These are phyloP conservation scores for Hydractinia symbiolongicarpus DNA, from an alignment of 30 jellyfish, hydroid and myxozoan species.

Conservation along the genomic window DNA sequence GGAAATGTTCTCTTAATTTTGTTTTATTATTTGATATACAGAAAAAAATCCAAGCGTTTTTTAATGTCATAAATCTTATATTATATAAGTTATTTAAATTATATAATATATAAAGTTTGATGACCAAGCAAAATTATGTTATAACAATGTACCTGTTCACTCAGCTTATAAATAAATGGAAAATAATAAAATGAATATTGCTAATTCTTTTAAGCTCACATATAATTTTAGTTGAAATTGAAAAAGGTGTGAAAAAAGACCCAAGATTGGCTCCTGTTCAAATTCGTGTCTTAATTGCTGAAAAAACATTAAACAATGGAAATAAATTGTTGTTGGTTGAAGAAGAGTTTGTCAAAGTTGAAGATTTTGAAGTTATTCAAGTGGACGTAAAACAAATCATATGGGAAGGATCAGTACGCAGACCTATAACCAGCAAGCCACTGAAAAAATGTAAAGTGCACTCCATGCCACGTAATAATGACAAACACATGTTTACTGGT, in stretches of 20 bases:
- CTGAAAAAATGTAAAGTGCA: neutral
- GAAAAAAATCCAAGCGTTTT: no score
- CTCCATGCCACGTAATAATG: neutral
- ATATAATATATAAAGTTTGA: no score
- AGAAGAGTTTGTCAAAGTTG: constrained; percentile 16
- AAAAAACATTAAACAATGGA: neutral
- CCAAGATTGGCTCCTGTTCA: constrained; percentile 29
- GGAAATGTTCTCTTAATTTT: no score
- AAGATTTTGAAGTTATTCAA: constrained; percentile 1
- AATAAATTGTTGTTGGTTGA: constrained; percentile 7
- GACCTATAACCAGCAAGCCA: constrained; percentile 5
- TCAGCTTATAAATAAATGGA: no score
- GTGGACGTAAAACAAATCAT: neutral
- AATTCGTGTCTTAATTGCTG: constrained; percentile 20
- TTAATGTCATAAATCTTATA: no score
- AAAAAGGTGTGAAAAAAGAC: constrained; percentile 8
- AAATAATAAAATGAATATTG: no score
- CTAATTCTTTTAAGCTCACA: no score
- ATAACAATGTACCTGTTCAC: no score
- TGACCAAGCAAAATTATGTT: no score
- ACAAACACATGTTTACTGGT: neutral
- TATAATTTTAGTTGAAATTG: constrained; percentile 10
- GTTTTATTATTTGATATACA: no score
- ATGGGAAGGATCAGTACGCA: constrained; percentile 1
- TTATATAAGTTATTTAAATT: no score